Base-by-base conservation (phyloP, 2,888 invertebrate species). In the Ophion obscuratus region DNA sequence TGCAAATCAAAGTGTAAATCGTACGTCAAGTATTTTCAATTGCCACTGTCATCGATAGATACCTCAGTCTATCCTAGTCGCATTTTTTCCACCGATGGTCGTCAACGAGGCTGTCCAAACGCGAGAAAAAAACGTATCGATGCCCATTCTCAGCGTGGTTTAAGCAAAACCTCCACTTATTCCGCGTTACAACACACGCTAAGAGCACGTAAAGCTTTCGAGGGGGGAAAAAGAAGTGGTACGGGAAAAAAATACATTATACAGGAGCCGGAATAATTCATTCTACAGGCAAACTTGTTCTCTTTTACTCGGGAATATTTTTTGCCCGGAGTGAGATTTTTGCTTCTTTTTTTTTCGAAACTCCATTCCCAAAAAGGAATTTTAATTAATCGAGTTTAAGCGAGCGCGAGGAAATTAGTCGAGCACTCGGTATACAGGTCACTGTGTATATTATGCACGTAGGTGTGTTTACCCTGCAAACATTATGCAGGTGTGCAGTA, bases 371-470 rank as follows among this genome's bases (percentile, higher is more conserved):
- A 47, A 73, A 68, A 71, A 36, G 59, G 66, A 75, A 79, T 85
- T 85, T 85, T 82, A 79, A 85, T 85, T 85, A 85, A 85, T 82
- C 82, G 82, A 66, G 78, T 70, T 82, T 75, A 82, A 85, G 78
- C 40, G 82, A 53, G 75, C 75, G 75, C 62, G 68, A 74, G 73
- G 62, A 78, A 85, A 81, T 85, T 85, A 74, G 61, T 85, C 78
- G 71, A 81, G 77, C 62, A 66, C 64, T 80, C 31, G 80, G 53
- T 70, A 24, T 59, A 68, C 77, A 24, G 59, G 44, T 59, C 68
- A 70, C 73, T 31, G 9, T 68, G 61, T 78, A 61, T 47, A 59
- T 76, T 66, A 66, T 59, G 59, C n/a, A 57, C 62, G 10, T 24
- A 3, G 10, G 47, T 47, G 31, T 62, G 61, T 61, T 24, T 59